These are phyloP conservation scores for Temnothorax nylanderi DNA, from an alignment of 1,140 invertebrate species.

Conservation along the genomic window DNA sequence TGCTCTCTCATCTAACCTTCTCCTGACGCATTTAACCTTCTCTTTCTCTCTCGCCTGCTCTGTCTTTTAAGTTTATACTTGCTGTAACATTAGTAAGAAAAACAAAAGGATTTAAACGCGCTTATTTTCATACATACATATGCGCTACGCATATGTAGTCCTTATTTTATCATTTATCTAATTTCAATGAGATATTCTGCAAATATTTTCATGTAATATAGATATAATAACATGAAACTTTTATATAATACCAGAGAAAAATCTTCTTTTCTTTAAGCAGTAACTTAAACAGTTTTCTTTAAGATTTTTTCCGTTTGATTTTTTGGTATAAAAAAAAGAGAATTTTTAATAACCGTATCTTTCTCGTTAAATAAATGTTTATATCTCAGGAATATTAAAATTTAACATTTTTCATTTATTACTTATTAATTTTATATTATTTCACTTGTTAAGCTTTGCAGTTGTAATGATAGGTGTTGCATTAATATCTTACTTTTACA, in stretches of 20 bases:
- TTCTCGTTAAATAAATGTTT: background rate
- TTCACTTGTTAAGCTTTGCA: background rate
- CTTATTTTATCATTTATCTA: constrained; percentile 5
- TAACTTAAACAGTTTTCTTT: background rate
- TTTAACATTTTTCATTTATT: background rate
- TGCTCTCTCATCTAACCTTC: constrained; percentile 27
- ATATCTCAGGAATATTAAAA: background rate
- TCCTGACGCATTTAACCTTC: background rate
- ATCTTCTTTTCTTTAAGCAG: background rate
- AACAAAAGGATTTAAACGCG: background rate
- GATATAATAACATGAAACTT: background rate
- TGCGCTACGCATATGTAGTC: background rate
- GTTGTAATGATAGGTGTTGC: background rate
- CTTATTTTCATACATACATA: background rate
- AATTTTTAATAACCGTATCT: background rate
- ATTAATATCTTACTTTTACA: background rate
- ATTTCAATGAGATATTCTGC: background rate
- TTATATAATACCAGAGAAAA: background rate
- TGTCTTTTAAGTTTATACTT: background rate
- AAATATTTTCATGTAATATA: constrained; percentile 3
- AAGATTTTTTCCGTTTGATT: background rate
- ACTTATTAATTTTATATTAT: background rate
- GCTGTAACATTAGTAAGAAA: background rate
- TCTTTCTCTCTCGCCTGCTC: background rate
- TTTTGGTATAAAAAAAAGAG: background rate